Percentiles rank a stretch among this genome's conserved stretches.
Evolutionary conservation across 2,888 invertebrate species (phyloP).

Genomic region (Anodontia alba): DNA sequence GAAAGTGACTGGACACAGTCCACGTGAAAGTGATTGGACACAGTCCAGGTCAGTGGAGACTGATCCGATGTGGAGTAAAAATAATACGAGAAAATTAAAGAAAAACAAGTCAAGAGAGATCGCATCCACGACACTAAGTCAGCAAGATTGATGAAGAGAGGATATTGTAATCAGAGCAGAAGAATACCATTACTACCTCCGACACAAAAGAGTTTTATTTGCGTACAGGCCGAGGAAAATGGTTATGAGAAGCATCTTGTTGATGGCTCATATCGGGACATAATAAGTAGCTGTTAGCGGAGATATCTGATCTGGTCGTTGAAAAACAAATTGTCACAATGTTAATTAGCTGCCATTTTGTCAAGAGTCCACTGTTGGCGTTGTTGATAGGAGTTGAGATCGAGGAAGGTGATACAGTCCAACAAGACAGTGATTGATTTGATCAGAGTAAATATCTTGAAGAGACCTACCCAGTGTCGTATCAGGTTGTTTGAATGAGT

Average conservation of each 20-base stretch:
- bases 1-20: too few relatives aligned
- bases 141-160: neutral
- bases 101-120: conserved; percentile 15
- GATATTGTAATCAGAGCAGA: conserved; percentile 5
- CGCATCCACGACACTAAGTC: neutral
- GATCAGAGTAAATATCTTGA: neutral
- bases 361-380: neutral
- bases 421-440: conserved; percentile 14
- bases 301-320: neutral
- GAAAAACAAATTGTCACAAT: conserved; percentile 7
- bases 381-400: conserved; percentile 6
- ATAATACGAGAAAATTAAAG: conserved; percentile 14
- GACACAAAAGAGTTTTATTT: conserved; percentile 1
- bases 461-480: neutral
- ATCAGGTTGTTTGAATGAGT: neutral
- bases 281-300: conserved; percentile 3
- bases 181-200: neutral
- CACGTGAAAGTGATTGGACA: neutral
- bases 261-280: neutral
- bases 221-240: conserved; percentile 5
- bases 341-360: conserved; percentile 19
- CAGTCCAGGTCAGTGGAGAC: neutral
- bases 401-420: neutral
- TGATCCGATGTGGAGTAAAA: neutral
- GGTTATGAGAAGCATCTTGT: neutral